A percentile compares a stretch with the other conserved stretches of the same genome.
These are phyloP conservation scores for Alloplasta piceator DNA, from an alignment of 2,888 invertebrate species.

Conservation along the genomic window DNA sequence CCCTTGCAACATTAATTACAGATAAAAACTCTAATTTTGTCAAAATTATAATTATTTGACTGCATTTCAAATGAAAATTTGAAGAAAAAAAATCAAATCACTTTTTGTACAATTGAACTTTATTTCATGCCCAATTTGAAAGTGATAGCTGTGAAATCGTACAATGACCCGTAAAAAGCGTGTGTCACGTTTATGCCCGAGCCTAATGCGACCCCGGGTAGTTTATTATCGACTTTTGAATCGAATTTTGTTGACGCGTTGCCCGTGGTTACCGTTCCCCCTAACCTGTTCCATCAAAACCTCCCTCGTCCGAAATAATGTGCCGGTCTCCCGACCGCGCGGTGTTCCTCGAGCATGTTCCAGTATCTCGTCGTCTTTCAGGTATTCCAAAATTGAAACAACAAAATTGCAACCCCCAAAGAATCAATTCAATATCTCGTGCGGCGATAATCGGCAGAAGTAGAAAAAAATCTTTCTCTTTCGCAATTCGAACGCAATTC, in stretches of 20 bases:
- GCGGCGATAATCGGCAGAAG: not conserved
- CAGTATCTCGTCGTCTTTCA: slow-evolving; percentile 78
- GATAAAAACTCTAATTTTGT: no score
- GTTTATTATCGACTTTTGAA: slow-evolving; percentile 72
- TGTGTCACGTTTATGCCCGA: no score
- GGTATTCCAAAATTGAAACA: slow-evolving; percentile 68
- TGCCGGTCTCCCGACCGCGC: slow-evolving; percentile 69
- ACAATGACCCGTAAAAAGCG: not conserved
- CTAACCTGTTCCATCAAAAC: slow-evolving; percentile 72
- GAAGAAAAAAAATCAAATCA: no score
- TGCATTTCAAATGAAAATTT: no score
- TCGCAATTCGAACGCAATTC: slow-evolving; percentile 7
- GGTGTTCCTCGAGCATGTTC: slow-evolving; percentile 75
- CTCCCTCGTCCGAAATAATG: slow-evolving; percentile 70
- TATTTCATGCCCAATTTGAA: no score
- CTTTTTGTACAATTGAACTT: no score
- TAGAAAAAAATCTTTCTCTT: not conserved
- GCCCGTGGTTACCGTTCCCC: slow-evolving; percentile 74
- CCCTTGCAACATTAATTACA: no score
- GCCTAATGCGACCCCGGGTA: not conserved
- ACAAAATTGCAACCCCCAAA: not conserved
- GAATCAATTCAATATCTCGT: not conserved
- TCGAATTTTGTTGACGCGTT: slow-evolving; percentile 78
- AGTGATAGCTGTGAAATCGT: not conserved
- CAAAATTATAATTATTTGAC: no score